Conservation (phyloP, 2,113 vertebrate species). For the Cololabis saira region DNA sequence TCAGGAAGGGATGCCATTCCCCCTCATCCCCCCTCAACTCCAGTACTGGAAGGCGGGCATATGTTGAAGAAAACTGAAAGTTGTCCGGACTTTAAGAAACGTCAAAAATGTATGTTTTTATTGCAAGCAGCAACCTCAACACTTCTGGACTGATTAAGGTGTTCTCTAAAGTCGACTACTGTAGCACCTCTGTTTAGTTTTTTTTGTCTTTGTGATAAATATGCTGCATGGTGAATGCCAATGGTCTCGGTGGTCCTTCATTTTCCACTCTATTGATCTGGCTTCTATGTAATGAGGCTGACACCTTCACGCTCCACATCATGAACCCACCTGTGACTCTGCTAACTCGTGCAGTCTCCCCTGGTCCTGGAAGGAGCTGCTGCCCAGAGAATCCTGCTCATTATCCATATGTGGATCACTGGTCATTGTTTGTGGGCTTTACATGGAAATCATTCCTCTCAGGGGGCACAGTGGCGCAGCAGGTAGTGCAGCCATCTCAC, state of each 20-base stretch:
- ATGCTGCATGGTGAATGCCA: conserved; percentile 25
- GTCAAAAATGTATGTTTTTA: too few relatives aligned
- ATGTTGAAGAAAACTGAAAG: too few relatives aligned
- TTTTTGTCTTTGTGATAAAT: conserved; percentile 25
- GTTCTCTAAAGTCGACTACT: too few relatives aligned
- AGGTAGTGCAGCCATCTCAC: too few relatives aligned
- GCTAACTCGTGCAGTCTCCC: conserved; percentile 27
- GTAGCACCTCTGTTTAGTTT: background rate
- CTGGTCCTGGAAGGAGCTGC: background rate
- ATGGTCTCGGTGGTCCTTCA: conserved; percentile 48
- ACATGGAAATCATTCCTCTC: too few relatives aligned
- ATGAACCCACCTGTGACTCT: conserved; percentile 72
- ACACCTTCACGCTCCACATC: conserved; percentile 58
- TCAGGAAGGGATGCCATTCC: too few relatives aligned
- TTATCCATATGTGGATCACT: background rate
- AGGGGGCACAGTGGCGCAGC: too few relatives aligned
- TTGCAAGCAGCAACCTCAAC: too few relatives aligned
- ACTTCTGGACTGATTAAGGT: too few relatives aligned
- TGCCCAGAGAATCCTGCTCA: background rate
- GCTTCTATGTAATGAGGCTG: conserved; percentile 62
- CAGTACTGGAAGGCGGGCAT: too few relatives aligned
- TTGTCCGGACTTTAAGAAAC: too few relatives aligned
- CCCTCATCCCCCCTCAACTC: too few relatives aligned
- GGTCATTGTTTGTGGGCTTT: background rate
- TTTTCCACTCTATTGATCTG: conserved; percentile 58